These are phyloP conservation scores for Junco hyemalis DNA, from an alignment of 2,113 vertebrate genomes.

Conservation along the genomic window DNA sequence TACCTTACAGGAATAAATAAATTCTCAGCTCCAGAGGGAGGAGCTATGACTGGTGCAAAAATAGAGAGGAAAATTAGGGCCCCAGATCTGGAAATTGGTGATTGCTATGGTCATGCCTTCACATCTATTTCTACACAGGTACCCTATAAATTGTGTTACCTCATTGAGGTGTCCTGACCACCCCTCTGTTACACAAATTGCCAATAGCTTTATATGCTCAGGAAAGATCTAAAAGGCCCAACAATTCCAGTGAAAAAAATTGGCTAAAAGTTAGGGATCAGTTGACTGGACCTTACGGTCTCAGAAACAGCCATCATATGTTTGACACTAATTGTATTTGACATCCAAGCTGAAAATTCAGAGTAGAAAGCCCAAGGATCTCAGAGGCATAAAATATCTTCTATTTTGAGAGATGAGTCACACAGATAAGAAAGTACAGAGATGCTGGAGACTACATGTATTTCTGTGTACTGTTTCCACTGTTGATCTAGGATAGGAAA, in stretches of 20 bases:
- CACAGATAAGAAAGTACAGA: not conserved
- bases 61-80: not conserved
- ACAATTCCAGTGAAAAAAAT: not conserved
- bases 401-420: constrained; percentile 35
- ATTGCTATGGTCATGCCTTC: not conserved
- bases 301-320: not conserved
- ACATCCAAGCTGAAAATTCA: not conserved
- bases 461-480: constrained; percentile 33
- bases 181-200: not conserved
- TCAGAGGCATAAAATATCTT: not conserved
- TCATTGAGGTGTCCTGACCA: not conserved
- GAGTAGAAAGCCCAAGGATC: not conserved
- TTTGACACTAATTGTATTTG: constrained; percentile 12
- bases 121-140: not conserved
- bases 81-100: not conserved
- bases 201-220: not conserved
- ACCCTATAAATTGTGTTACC: not conserved
- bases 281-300: not conserved
- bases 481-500: constrained; percentile 18
- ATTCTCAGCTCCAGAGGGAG: rapidly evolving
- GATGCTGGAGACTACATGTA: not conserved
- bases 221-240: not conserved
- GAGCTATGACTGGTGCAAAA: not conserved
- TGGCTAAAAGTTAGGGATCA: not conserved
- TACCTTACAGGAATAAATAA: not conserved